Evolutionary conservation across 2,888 invertebrate genomes (phyloP).

Genomic region (Calameuta pallipes): DNA sequence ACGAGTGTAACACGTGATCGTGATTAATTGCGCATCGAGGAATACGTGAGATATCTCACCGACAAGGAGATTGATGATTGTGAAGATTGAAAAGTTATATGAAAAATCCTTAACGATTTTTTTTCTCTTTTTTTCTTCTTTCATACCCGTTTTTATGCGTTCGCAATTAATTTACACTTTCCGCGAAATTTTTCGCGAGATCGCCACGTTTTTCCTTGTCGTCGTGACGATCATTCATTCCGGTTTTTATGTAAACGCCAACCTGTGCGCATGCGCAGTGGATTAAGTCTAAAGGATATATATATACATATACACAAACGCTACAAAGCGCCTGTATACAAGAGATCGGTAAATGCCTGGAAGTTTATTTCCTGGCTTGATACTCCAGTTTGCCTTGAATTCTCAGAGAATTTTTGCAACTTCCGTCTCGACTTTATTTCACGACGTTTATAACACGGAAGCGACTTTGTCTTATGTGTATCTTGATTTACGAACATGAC

Average conservation of each 20-base stretch:
- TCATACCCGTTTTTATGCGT: too few relatives aligned
- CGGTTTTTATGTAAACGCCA: not conserved
- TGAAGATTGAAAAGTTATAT: not conserved
- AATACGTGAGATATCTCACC: not conserved
- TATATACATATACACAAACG: too few relatives aligned
- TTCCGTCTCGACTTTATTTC: conserved; percentile 15
- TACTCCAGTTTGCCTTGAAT: conserved; percentile 35
- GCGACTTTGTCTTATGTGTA: not conserved
- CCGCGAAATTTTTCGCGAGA: not conserved
- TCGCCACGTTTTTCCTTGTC: not conserved
- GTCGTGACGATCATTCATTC: not conserved
- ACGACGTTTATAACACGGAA: not conserved
- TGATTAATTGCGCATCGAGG: not conserved
- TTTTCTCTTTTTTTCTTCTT: not conserved
- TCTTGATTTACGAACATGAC: not conserved
- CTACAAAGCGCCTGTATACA: too few relatives aligned
- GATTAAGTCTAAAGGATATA: not conserved
- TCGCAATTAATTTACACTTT: not conserved
- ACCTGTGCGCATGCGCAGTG: not conserved
- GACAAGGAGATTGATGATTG: not conserved
- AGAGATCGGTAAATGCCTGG: conserved; percentile 24
- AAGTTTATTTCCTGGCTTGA: conserved; percentile 17
- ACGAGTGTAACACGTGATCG: not conserved
- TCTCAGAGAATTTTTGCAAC: conserved; percentile 23
- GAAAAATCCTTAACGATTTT: not conserved